Conservation (phyloP, 2,797 vertebrate genomes). For the Crenichthys baileyi region DNA sequence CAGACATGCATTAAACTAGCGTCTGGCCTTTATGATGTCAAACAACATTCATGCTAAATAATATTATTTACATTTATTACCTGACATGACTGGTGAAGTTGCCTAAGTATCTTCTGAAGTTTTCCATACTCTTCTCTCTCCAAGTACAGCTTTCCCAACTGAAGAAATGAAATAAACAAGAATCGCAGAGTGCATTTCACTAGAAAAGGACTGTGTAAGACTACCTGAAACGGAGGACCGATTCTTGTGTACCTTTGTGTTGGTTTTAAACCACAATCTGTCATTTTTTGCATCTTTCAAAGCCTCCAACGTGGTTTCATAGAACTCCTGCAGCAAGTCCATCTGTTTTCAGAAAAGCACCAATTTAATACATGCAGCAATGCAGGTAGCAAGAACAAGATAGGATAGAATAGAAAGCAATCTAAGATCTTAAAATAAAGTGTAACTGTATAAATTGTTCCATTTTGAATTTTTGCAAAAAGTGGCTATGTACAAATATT, state of each 20-base stretch:
- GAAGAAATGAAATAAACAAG: slow-evolving; percentile 33
- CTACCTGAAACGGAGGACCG: background rate
- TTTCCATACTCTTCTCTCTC: slow-evolving; percentile 98
- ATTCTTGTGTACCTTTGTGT: slow-evolving; percentile 91
- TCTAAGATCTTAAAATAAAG: background rate
- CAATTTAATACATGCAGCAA: background rate
- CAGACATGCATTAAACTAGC: background rate
- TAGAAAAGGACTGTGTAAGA: background rate
- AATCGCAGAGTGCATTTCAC: background rate
- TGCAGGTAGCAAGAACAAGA: background rate
- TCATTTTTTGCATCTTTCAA: slow-evolving; percentile 98
- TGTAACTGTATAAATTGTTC: background rate
- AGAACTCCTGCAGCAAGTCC: slow-evolving; percentile 99
- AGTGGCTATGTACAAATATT: background rate
- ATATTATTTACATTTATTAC: slow-evolving; percentile 72
- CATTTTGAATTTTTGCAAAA: background rate
- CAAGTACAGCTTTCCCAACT: slow-evolving; percentile 98
- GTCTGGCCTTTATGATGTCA: background rate
- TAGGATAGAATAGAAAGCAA: background rate
- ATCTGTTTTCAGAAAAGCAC: slow-evolving; percentile 80
- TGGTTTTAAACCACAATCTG: slow-evolving; percentile 98
- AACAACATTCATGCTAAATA: too few species aligned
- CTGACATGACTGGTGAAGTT: slow-evolving; percentile 99
- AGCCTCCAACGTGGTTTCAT: slow-evolving; percentile 98
- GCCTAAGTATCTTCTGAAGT: slow-evolving; percentile 97